A percentile compares a stretch with the other conserved stretches of the same genome.
Evolutionary conservation across 2,797 vertebrate genomes (phyloP).

Genomic region (Echeneis naucrates): DNA sequence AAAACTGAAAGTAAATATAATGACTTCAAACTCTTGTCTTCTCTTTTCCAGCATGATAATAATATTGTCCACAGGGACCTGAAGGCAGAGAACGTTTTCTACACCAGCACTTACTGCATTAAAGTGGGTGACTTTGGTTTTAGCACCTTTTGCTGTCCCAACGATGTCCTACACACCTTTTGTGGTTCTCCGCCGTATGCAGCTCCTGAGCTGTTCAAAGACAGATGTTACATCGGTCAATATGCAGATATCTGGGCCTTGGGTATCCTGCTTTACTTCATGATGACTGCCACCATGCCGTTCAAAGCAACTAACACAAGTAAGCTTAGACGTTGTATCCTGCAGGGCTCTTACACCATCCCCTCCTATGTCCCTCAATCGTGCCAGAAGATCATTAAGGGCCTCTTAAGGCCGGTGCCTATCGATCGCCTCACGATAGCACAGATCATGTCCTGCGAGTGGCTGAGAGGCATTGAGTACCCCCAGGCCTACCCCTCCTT

Average conservation of each 20-base stretch:
- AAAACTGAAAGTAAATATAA: no score
- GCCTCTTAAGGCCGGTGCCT: constrained; percentile 73
- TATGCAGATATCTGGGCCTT: constrained; percentile 82
- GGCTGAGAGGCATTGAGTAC: constrained; percentile 77
- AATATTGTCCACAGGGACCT: constrained; percentile 85
- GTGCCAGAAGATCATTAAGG: constrained; percentile 79
- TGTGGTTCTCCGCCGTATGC: constrained; percentile 85
- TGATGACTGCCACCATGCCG: constrained; percentile 79
- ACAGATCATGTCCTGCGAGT: constrained; percentile 72
- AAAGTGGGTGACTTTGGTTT: constrained; percentile 88
- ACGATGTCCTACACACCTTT: constrained; percentile 74
- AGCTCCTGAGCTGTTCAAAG: constrained; percentile 83
- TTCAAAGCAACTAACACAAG: constrained; percentile 75
- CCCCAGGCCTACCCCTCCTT: constrained; percentile 57
- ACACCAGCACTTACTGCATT: constrained; percentile 78
- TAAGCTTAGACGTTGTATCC: constrained; percentile 73
- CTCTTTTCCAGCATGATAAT: constrained; percentile 80
- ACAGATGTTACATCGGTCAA: constrained; percentile 74
- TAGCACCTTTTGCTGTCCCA: constrained; percentile 69
- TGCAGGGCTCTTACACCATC: constrained; percentile 78
- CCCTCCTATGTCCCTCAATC: constrained; percentile 69
- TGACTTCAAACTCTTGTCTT: constrained; percentile 11
- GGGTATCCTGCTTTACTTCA: constrained; percentile 84
- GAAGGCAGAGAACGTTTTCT: constrained; percentile 86
- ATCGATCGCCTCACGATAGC: constrained; percentile 68